Evolutionary conservation across 2,113 vertebrate species (phyloP).

Genomic region (Rhinolophus ferrumequinum): DNA sequence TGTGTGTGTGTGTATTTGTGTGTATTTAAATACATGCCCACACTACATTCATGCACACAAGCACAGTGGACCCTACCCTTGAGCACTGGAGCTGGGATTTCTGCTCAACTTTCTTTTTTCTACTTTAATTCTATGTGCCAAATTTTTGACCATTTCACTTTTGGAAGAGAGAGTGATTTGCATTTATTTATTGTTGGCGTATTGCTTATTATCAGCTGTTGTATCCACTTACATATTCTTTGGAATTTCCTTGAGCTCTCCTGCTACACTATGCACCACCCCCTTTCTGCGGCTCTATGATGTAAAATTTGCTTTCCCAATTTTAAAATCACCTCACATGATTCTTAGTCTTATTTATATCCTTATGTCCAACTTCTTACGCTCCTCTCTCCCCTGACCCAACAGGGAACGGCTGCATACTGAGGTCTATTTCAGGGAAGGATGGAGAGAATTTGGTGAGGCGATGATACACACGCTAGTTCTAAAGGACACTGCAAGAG

Average conservation of each 20-base stretch:
- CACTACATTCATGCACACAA: background rate
- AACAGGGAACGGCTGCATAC: background rate
- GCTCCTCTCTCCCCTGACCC: background rate
- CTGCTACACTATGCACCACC: fast-evolving
- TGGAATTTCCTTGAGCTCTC: background rate
- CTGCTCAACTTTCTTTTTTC: background rate
- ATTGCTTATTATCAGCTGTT: background rate
- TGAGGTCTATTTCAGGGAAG: background rate
- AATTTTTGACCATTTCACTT: background rate
- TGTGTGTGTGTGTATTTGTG: background rate
- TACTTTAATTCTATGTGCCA: background rate
- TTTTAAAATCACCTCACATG: background rate
- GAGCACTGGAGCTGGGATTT: background rate
- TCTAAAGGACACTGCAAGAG: background rate
- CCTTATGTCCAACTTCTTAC: background rate
- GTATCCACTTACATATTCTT: background rate
- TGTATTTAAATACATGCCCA: background rate
- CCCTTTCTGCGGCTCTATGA: background rate
- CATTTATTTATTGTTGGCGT: background rate
- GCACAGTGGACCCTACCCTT: background rate
- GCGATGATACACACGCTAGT: background rate
- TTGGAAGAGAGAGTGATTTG: background rate
- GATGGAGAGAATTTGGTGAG: background rate
- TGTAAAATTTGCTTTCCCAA: background rate
- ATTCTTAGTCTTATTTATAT: background rate